phyloP scores from a whole-genome alignment of 2,888 invertebrate species.

The Drosophila paramelanica region DNA sequence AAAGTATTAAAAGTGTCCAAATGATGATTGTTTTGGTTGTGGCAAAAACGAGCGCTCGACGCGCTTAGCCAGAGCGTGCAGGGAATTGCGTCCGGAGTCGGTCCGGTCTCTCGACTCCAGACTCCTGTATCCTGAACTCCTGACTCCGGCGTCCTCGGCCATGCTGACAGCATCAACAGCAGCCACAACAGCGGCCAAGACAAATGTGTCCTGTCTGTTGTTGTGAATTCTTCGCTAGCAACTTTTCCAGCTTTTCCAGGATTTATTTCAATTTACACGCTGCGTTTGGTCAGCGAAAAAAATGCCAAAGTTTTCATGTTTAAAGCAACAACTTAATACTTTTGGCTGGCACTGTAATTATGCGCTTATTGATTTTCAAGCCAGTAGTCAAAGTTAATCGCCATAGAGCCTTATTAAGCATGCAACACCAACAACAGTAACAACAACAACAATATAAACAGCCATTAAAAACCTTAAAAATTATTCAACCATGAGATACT shows the following conservation, averaged over 20 bases:
- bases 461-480: not conserved
- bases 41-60: constrained; percentile 54
- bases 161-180: constrained; percentile 37
- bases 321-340: constrained; percentile 35
- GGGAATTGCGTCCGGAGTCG: constrained; percentile 56
- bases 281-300: constrained; percentile 16
- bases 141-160: constrained; percentile 3
- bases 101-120: not conserved
- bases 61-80: constrained; percentile 54
- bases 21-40: constrained; percentile 84
- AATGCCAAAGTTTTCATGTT: constrained; percentile 19
- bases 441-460: constrained; percentile 7
- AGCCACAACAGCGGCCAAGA: constrained; percentile 42
- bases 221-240: constrained; percentile 28
- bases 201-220: constrained; percentile 54
- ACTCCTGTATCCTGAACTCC: not conserved
- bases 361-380: constrained; percentile 68
- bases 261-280: constrained; percentile 73
- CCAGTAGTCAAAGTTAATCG: constrained; percentile 54
- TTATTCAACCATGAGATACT: constrained; percentile 16
- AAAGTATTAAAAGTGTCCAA: constrained; percentile 84
- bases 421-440: constrained; percentile 13
- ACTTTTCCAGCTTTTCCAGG: constrained; percentile 33
- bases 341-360: constrained; percentile 59
- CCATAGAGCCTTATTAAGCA: constrained; percentile 55